These are phyloP conservation scores for Oryzias melastigma DNA, from an alignment of 2,113 vertebrate genomes.

Conservation along the genomic window DNA sequence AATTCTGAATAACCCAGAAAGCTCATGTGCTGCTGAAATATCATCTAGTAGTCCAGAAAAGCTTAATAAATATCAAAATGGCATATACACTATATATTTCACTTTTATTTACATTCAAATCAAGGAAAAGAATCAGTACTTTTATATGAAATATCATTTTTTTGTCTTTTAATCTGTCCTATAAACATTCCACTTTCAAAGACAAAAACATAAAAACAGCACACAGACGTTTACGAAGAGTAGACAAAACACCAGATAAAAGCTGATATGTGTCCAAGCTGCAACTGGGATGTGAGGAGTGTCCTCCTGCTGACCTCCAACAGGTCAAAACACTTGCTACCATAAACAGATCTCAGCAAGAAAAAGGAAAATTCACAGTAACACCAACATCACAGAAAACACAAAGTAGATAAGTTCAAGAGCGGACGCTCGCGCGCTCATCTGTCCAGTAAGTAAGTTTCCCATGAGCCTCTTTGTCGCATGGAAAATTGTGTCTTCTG, in stretches of 20 bases:
- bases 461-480: background rate
- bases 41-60: no score
- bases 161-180: slow-evolving; percentile 19
- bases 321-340: slow-evolving; percentile 8
- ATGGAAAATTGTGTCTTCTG: background rate
- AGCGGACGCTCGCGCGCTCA: slow-evolving; percentile 3
- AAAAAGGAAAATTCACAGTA: slow-evolving; percentile 52
- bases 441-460: slow-evolving; percentile 15
- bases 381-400: slow-evolving; percentile 49
- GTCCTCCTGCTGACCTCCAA: slow-evolving; percentile 4
- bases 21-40: no score
- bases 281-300: slow-evolving; percentile 13
- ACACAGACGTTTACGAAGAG: slow-evolving; percentile 27
- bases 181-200: slow-evolving; percentile 64
- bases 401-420: slow-evolving; percentile 23
- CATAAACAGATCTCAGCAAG: slow-evolving; percentile 10
- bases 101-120: background rate
- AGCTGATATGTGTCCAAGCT: slow-evolving; percentile 51
- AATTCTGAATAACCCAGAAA: no score
- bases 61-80: no score
- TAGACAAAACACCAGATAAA: slow-evolving; percentile 15
- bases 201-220: slow-evolving; percentile 36
- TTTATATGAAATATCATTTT: background rate
- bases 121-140: slow-evolving; percentile 25
- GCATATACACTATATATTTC: no score